These are phyloP conservation scores for Phrynocephalus forsythii DNA, from an alignment of 2,797 vertebrate genomes.

Conservation along the genomic window DNA sequence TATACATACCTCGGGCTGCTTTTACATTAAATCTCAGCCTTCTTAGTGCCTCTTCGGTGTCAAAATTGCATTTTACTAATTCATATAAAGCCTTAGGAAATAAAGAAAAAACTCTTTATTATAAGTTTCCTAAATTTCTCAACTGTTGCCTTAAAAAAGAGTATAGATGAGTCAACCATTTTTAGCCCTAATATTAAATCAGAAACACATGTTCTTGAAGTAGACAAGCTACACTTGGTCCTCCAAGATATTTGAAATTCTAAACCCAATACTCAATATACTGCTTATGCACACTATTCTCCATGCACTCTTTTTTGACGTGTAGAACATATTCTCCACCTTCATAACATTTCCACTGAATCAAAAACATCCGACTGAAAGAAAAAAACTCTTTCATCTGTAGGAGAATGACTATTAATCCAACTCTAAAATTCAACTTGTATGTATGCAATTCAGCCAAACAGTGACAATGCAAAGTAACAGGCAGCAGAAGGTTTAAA, in stretches of 20 bases:
- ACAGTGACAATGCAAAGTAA: neutral
- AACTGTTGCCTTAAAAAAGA: slow-evolving; percentile 6
- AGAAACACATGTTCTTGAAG: neutral
- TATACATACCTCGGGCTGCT: slow-evolving; percentile 90
- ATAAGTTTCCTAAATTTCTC: neutral
- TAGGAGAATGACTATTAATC: neutral
- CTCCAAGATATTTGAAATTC: neutral
- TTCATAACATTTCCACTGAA: neutral
- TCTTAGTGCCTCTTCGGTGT: slow-evolving; percentile 93
- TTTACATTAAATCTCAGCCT: slow-evolving; percentile 94
- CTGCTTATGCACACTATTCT: too few relatives aligned
- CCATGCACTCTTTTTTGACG: too few relatives aligned
- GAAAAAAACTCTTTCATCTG: neutral
- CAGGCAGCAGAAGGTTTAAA: neutral
- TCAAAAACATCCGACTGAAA: neutral
- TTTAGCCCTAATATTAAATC: neutral
- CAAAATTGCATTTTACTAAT: slow-evolving; percentile 96
- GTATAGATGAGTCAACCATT: neutral
- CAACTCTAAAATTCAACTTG: neutral
- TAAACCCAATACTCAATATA: neutral
- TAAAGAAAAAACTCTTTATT: neutral
- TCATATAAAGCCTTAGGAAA: slow-evolving; percentile 91
- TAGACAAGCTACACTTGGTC: neutral
- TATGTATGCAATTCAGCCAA: neutral
- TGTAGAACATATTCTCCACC: too few relatives aligned